These are phyloP conservation scores for Burhinus oedicnemus DNA, from an alignment of 2,113 vertebrate genomes.

Conservation along the genomic window DNA sequence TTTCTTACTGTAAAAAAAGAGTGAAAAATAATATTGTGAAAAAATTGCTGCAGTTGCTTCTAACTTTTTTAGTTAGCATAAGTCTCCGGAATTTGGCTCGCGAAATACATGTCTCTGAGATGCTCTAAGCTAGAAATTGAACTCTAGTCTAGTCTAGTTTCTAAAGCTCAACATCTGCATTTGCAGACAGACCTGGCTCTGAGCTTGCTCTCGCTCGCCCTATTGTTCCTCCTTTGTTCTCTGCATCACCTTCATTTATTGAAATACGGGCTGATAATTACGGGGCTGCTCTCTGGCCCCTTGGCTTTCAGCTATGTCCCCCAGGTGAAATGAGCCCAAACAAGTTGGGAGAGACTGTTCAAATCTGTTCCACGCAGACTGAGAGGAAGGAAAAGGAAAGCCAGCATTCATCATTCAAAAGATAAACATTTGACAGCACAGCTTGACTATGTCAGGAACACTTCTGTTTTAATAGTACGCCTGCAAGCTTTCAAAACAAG, in stretches of 20 bases:
- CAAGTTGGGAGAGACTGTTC: neutral
- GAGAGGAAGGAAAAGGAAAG: constrained; percentile 27
- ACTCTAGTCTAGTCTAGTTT: neutral
- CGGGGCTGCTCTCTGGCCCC: neutral
- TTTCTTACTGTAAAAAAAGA: neutral
- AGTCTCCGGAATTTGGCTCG: neutral
- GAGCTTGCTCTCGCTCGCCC: neutral
- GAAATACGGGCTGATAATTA: neutral
- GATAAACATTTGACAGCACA: constrained; percentile 80
- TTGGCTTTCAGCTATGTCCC: neutral
- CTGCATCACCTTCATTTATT: neutral
- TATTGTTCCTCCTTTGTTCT: neutral
- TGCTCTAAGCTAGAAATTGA: neutral
- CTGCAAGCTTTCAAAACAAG: constrained; percentile 83
- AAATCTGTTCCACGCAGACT: neutral
- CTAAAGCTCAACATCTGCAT: neutral
- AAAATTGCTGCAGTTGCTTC: neutral
- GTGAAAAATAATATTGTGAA: neutral
- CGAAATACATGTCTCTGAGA: neutral
- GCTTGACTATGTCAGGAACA: constrained; percentile 80
- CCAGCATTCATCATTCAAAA: constrained; percentile 72
- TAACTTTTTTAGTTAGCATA: neutral
- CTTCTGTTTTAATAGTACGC: constrained; percentile 82
- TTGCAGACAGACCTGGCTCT: neutral
- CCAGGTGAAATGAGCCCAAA: neutral